Base-by-base conservation (phyloP, 2,797 vertebrate species). In the Chloroceryle amazona region DNA sequence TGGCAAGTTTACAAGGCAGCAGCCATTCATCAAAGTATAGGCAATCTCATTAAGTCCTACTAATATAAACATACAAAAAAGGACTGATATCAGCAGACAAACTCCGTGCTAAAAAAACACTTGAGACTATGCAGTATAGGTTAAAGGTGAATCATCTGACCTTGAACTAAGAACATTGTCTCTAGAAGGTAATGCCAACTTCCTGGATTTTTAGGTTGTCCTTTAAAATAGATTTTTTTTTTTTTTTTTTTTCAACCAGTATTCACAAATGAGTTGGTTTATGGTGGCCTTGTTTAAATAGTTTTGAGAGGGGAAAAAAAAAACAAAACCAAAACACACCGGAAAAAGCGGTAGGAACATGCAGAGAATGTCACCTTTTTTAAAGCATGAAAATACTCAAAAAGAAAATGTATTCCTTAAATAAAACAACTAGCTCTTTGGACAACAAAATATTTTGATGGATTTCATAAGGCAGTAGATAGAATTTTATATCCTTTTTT, bases 11-110 rank as follows among this genome's bases (percentile, higher is more conserved):
- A 92, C 55, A 87, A 13, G 1, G 52, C 22, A 94, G 81, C 57
- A 90, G 85, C 82, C 91, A 60, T 67, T 94, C 92, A 91, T 62
- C 72, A 86, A 85, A 93, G 95, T 55, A 68, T 31, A 86, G 35
- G 68, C 78, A 81, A 88, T 68, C 61, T 87, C 61, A 54, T 96
- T 94, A 93, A 2, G 1, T 70, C 81, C 65, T 73, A 83, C 65
- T 68, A 71, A 81, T n/a, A 80, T 6, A 85, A 96, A 73, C 49
- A 91, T 31, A 83, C 5, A 52, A 81, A 91, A 94, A 85, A 73
- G 17, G 14, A 62, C 52, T 65, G 33, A 29, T 51, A 91, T 14
- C 55, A 82, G 44, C 52, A 85, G 74, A 89, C 26, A 70, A 87
- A 13, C 33, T 25, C 54, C 28, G n/a, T 72, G 41, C 62, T 68